Conservation (phyloP, 2,113 vertebrate genomes). For the Sphyrna mokarran region DNA sequence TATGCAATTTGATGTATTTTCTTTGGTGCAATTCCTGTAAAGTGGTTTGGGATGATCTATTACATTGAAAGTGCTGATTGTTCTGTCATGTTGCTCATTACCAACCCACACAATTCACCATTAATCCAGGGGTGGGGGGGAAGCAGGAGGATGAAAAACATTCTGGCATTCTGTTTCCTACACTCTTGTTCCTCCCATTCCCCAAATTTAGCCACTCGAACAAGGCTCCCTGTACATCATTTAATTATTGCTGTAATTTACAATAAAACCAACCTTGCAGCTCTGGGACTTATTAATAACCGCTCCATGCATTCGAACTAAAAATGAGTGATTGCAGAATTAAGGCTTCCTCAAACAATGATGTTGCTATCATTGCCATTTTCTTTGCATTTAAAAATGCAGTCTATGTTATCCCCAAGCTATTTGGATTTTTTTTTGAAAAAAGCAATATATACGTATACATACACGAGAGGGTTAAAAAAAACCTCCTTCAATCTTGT, state of each 20-base stretch:
- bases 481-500: neutral
- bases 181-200: neutral
- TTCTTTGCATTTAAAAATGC: neutral
- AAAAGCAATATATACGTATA: neutral
- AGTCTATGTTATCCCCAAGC: neutral
- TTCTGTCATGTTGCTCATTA: neutral
- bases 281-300: conserved; percentile 7
- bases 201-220: neutral
- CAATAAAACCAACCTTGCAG: neutral
- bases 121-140: neutral
- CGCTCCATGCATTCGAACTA: neutral
- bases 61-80: neutral
- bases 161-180: neutral
- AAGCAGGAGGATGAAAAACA: neutral
- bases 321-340: neutral
- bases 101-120: neutral
- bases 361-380: neutral
- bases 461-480: neutral
- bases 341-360: neutral
- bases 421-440: neutral
- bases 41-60: neutral
- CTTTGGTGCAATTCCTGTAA: neutral
- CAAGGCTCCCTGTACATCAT: neutral
- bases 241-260: neutral
- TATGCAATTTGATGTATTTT: neutral